Conservation (phyloP, 2,888 invertebrate species). For the Orthosia cruda region DNA sequence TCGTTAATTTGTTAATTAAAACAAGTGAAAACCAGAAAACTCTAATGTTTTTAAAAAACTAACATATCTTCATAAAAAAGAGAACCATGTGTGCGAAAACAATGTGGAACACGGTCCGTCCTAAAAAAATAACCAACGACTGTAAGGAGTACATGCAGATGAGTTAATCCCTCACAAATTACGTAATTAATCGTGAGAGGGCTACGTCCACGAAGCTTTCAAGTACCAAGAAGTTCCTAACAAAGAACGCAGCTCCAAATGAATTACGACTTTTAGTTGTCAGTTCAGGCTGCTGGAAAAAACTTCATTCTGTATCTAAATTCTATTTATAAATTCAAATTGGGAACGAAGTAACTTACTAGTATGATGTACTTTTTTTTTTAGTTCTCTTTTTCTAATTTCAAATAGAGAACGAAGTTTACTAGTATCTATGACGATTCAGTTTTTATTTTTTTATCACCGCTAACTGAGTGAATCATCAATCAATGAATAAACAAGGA, state of each 20-base stretch:
- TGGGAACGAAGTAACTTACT: neutral
- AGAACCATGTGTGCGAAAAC: conserved; percentile 23
- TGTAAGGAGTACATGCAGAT: conserved; percentile 38
- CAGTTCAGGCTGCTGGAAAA: conserved; percentile 51
- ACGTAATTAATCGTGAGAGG: conserved; percentile 58
- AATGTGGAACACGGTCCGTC: conserved; percentile 33
- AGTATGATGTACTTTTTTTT: neutral
- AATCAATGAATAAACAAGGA: conserved; percentile 3
- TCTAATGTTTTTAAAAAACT: conserved; percentile 7
- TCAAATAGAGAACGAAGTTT: too few relatives aligned
- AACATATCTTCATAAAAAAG: neutral
- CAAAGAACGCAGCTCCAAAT: conserved; percentile 56
- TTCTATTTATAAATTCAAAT: conserved; percentile 33
- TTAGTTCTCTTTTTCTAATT: too few relatives aligned
- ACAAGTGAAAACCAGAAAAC: conserved; percentile 21
- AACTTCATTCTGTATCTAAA: conserved; percentile 28
- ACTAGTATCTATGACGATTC: too few relatives aligned
- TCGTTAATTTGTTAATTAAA: conserved; percentile 3
- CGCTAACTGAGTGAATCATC: too few relatives aligned
- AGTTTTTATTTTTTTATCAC: neutral
- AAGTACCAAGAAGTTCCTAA: conserved; percentile 51
- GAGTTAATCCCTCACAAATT: conserved; percentile 46
- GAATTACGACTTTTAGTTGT: conserved; percentile 60
- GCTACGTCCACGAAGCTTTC: conserved; percentile 36
- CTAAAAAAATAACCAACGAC: conserved; percentile 46